phyloP scores from a whole-genome alignment of 2,113 vertebrate genomes.

The Euleptes europaea region DNA sequence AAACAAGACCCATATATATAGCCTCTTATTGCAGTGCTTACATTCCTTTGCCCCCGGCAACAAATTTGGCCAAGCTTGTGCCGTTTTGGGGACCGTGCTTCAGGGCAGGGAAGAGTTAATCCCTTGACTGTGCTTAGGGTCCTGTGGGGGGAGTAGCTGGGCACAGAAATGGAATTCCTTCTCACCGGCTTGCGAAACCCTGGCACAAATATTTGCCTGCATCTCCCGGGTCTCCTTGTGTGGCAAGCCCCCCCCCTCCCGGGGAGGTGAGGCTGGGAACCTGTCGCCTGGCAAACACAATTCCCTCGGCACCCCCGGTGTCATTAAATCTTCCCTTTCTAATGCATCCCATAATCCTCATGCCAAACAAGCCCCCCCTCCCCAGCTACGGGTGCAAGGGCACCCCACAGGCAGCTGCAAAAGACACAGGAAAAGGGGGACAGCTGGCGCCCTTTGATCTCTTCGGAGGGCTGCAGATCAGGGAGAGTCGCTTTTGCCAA shows the following conservation, averaged over 20 bases:
- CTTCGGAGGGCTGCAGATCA: not conserved
- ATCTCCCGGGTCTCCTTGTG: slow-evolving; percentile 55
- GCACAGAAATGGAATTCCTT: slow-evolving; percentile 73
- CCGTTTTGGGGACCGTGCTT: not conserved
- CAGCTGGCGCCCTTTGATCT: slow-evolving; percentile 15
- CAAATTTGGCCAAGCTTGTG: too few species aligned
- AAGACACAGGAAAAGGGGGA: not conserved
- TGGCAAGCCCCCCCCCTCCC: slow-evolving; percentile 33
- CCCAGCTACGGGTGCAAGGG: not conserved
- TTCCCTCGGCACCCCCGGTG: not conserved
- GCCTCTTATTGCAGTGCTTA: too few species aligned
- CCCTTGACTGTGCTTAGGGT: slow-evolving; percentile 22
- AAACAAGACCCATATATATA: too few species aligned
- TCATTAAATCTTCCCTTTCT: slow-evolving; percentile 54
- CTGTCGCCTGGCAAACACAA: not conserved
- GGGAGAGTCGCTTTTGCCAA: not conserved
- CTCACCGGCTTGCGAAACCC: slow-evolving; percentile 70
- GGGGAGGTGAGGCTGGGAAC: not conserved
- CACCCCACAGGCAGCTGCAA: not conserved
- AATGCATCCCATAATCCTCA: slow-evolving; percentile 65
- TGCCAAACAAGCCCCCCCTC: slow-evolving; percentile 51
- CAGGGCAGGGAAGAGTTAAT: slow-evolving; percentile 47
- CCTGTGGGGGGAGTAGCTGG: slow-evolving; percentile 51
- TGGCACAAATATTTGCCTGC: slow-evolving; percentile 77
- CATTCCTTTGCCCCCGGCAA: not conserved